Evolutionary conservation across 2,888 invertebrate genomes (phyloP), one percentile per base, ranked within the genome.

Genomic region (Sinhomidia bicolor): DNA sequence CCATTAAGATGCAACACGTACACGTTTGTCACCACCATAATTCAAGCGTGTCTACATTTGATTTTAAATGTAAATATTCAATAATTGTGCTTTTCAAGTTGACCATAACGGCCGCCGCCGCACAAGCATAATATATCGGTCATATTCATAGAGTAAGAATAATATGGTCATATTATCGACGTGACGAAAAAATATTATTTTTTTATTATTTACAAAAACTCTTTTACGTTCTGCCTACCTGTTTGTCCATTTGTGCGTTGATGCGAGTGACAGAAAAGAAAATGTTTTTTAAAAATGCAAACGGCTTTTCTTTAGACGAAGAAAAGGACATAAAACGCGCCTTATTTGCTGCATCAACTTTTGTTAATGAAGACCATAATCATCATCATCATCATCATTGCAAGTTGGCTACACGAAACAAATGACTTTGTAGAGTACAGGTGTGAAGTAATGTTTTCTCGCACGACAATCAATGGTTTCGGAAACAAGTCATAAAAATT

Each of bases 401-500:
- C n/a, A n/a, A n/a, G n/a, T n/a, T n/a, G n/a, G n/a, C n/a, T n/a
- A n/a, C n/a, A n/a, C n/a, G n/a, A n/a, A n/a, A 32, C 4, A 78
- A 78, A 51, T 51, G 54, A 36, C 23, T 54, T 29, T 51, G 74
- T 47, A 47, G 47, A 32, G 32, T n/a, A n/a, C 78, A 85, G 85
- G 85, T 85, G 85, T 79, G 54, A 80, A 80, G 68, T 26, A 29
- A 51, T 78, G 62, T 47, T 60, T 29, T 68, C 51, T 36, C 51
- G n/a, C 54, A 36, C n/a, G n/a, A n/a, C n/a, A n/a, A n/a, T n/a
- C n/a, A 47, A 32, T 71, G 51, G 23, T 12, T 23, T 12, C 26
- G 10, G n/a, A 80, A 68, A 51, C 78, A 68, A 80, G 68, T 71
- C 36, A 71, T 85, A 85, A 85, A 85, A 85, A 80, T 79, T 85